Percentiles rank a stretch among this genome's conserved stretches.
These are phyloP conservation scores for Drosophila anomelani DNA, from an alignment of 2,888 invertebrate genomes.

Conservation along the genomic window DNA sequence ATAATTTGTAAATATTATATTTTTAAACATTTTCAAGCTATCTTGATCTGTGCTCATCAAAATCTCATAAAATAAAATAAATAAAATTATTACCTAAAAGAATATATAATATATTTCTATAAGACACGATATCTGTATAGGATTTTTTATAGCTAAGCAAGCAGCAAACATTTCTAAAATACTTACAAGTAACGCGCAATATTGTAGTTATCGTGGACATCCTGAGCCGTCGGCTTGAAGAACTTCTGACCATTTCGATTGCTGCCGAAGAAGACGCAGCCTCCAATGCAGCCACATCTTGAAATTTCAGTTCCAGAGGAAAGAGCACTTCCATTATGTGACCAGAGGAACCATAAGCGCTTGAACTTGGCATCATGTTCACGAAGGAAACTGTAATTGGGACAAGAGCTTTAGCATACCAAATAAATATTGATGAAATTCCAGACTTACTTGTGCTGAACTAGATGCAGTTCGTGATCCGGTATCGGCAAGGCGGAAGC, in stretches of 20 bases:
- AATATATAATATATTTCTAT: too few relatives aligned
- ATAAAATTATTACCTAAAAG: too few relatives aligned
- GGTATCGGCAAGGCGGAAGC: constrained; percentile 92
- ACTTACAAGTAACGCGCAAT: constrained; percentile 87
- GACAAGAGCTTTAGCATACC: too few relatives aligned
- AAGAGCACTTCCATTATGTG: constrained; percentile 82
- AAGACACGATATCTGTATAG: too few relatives aligned
- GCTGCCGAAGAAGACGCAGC: constrained; percentile 96
- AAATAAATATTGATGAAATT: neutral
- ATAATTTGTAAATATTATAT: too few relatives aligned
- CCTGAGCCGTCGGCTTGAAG: constrained; percentile 93
- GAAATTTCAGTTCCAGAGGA: constrained; percentile 87
- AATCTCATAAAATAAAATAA: too few relatives aligned
- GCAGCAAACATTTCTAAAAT: neutral
- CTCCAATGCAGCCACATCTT: constrained; percentile 98
- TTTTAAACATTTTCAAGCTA: neutral
- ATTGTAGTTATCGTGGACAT: constrained; percentile 92
- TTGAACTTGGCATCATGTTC: constrained; percentile 93
- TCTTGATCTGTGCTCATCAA: neutral
- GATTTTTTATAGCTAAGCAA: neutral
- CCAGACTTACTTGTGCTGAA: constrained; percentile 89
- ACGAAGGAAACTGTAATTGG: constrained; percentile 87
- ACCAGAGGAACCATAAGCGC: constrained; percentile 98
- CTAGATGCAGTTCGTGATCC: constrained; percentile 90
- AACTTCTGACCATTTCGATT: constrained; percentile 95